These are phyloP conservation scores for Xyrichtys novacula DNA, from an alignment of 2,797 vertebrate species.

Conservation along the genomic window DNA sequence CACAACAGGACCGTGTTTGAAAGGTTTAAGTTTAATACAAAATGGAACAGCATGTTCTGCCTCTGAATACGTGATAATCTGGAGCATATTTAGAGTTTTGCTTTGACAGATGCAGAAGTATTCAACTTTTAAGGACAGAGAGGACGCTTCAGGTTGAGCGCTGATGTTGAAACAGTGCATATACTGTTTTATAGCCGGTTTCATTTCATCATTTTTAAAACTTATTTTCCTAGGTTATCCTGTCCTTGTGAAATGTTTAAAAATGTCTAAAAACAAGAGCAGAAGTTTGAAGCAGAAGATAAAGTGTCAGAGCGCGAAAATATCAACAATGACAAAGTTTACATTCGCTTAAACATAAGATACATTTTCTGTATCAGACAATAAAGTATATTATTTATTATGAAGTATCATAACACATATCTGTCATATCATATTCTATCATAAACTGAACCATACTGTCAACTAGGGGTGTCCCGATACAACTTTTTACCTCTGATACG, in stretches of 20 bases:
- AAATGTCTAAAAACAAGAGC: not conserved
- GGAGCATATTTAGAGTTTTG: not conserved
- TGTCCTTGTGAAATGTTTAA: not conserved
- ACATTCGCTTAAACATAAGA: not conserved
- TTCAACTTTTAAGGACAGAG: too few species aligned
- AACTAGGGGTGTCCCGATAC: too few species aligned
- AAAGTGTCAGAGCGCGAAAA: not conserved
- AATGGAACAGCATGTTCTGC: not conserved
- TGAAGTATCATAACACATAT: too few species aligned
- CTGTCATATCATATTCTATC: too few species aligned
- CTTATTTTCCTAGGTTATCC: not conserved
- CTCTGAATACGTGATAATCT: not conserved
- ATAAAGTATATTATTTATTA: too few species aligned
- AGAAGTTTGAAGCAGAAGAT: not conserved
- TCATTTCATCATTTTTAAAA: too few species aligned
- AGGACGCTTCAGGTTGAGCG: not conserved
- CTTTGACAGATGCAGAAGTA: not conserved
- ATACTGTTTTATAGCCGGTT: too few species aligned
- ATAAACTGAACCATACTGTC: too few species aligned
- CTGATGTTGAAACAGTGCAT: too few species aligned
- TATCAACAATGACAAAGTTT: not conserved
- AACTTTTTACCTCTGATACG: too few species aligned
- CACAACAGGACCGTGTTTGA: slow-evolving; percentile 8
- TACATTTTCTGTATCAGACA: too few species aligned
- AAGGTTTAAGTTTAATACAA: not conserved